Conservation (phyloP, 2,113 vertebrate species). For the Pterocles gutturalis region DNA sequence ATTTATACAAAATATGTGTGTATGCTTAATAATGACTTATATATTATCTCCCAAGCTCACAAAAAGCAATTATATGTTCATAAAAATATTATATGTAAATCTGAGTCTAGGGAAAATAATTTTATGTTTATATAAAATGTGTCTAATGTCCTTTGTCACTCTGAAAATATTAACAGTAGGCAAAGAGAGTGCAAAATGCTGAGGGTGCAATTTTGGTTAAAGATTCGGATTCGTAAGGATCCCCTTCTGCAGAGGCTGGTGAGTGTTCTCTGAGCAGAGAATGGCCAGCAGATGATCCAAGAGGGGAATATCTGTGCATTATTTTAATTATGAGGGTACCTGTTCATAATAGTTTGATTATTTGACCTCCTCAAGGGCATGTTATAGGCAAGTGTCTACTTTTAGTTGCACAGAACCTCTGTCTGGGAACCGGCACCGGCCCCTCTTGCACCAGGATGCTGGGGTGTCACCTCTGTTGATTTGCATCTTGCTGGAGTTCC, state of each 20-base stretch:
- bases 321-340: background rate
- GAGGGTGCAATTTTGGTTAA: background rate
- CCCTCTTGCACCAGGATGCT: background rate
- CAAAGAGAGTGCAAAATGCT: background rate
- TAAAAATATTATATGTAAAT: background rate
- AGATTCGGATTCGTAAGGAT: background rate
- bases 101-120: background rate
- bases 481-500: slow-evolving; percentile 32
- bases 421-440: background rate
- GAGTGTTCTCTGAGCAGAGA: background rate
- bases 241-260: background rate
- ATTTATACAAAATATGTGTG: background rate
- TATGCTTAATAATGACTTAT: background rate
- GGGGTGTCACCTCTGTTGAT: background rate
- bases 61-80: background rate
- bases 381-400: background rate
- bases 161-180: background rate
- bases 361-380: background rate
- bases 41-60: background rate
- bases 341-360: background rate
- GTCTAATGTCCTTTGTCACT: background rate
- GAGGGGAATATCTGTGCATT: background rate
- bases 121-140: background rate
- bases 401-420: background rate
- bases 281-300: background rate